Percentiles rank a stretch among this genome's conserved stretches.
These are phyloP conservation scores for Ornithorhynchus anatinus DNA, from an alignment of 2,113 vertebrate species.

Conservation along the genomic window DNA sequence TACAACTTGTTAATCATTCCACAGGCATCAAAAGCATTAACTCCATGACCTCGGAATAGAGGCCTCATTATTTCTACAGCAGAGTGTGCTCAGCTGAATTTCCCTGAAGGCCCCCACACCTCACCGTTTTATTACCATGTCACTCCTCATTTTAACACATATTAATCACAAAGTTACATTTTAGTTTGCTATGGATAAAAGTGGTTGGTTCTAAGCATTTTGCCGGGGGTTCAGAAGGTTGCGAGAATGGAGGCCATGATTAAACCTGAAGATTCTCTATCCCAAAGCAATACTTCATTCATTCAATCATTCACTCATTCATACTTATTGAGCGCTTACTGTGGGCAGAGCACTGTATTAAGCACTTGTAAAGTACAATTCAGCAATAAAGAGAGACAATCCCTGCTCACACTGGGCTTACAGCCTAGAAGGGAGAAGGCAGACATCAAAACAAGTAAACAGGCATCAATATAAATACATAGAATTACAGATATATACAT, in stretches of 20 bases:
- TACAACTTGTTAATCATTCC: constrained; percentile 55
- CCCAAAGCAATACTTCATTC: too few species aligned
- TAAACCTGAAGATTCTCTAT: constrained; percentile 14
- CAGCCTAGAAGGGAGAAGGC: not conserved
- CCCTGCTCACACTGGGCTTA: too few species aligned
- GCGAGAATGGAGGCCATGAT: constrained; percentile 23
- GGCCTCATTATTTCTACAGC: constrained; percentile 56
- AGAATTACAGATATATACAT: not conserved
- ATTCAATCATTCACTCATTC: too few species aligned
- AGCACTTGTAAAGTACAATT: too few species aligned
- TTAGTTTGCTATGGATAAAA: constrained; percentile 47
- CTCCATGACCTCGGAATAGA: constrained; percentile 26
- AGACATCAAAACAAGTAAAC: not conserved
- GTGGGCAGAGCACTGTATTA: too few species aligned
- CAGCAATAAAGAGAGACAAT: not conserved
- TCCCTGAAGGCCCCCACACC: constrained; percentile 62
- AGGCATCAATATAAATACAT: not conserved
- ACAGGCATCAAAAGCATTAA: constrained; percentile 43
- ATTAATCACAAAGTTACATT: constrained; percentile 69
- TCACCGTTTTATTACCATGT: constrained; percentile 64
- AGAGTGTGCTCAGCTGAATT: constrained; percentile 52
- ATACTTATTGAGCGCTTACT: too few species aligned
- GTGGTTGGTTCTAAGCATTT: constrained; percentile 26
- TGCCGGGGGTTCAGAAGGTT: constrained; percentile 16
- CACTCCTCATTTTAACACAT: constrained; percentile 60